Evolutionary conservation across 1,140 invertebrate species (phyloP).

Genomic region (Cyphomyrmex costatus): DNA sequence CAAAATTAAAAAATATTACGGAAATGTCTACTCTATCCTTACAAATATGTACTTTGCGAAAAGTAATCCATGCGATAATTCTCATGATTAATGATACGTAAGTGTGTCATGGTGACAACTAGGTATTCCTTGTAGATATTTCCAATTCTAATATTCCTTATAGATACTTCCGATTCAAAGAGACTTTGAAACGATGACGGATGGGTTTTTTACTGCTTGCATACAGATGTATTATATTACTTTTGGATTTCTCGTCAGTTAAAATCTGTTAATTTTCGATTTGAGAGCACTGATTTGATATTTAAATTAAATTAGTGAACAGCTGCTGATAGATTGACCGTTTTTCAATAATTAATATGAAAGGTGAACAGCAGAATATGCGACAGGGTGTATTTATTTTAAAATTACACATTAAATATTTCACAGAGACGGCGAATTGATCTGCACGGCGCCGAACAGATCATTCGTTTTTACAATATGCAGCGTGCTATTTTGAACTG

Average conservation of each 20-base stretch:
- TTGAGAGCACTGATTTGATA: not conserved
- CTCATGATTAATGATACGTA: not conserved
- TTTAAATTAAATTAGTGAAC: not conserved
- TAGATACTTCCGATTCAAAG: no score
- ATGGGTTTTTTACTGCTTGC: not conserved
- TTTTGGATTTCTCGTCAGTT: not conserved
- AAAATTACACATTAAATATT: not conserved
- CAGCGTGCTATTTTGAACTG: not conserved
- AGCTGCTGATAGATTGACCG: not conserved
- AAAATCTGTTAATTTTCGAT: not conserved
- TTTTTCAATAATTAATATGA: constrained; percentile 14
- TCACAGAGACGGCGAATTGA: not conserved
- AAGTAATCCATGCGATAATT: not conserved
- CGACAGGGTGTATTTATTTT: not conserved
- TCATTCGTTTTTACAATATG: no score
- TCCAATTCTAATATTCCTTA: no score
- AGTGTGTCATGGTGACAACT: not conserved
- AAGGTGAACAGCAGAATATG: not conserved
- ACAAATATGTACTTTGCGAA: not conserved
- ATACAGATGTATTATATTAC: not conserved
- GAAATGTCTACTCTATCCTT: no score
- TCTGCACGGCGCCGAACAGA: not conserved
- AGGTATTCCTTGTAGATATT: not conserved
- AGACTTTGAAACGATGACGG: not conserved
- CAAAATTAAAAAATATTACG: no score